Evolutionary conservation across 2,113 vertebrate species (phyloP), one percentile per base, ranked within the genome.

Genomic region (Heloderma charlesbogerti): DNA sequence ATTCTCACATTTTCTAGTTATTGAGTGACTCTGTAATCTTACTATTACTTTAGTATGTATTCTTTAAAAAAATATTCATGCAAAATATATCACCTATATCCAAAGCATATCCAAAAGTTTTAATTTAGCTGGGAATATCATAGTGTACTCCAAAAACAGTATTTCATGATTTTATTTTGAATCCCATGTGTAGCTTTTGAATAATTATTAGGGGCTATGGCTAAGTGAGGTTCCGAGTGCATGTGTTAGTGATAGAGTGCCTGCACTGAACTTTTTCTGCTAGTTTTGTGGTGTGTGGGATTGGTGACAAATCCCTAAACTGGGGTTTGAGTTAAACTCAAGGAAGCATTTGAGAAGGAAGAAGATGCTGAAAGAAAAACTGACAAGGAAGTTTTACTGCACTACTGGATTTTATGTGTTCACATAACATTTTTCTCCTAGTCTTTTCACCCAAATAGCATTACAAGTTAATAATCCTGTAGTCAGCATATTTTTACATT

Each of bases 381-480:
- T n/a, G 54, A 79, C 43, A 51, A 51, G 8, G 4, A 27, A n/a
- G 45, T 37, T 54, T 37, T 22, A 31, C 29, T 80, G 9, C 51
- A 60, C 69, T 15, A n/a, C 57, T n/a, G 29, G 54, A 78, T 78
- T 87, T 51, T 37, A 29, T 66, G 1, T 51, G 72, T 51, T 25
- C 29, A 43, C 15, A 22, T 43, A 51, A 40, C 57, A 66, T 54
- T 51, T 85, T 5, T 13, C 20, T 67, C 90, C 15, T 0, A 1
- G 51, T 9, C 27, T 84, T 88, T 51, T 71, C 34, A 20, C 43
- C 67, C 54, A 88, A 69, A 89, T 37, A 37, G 16, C 20, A 37
- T 89, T 67, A 82, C 25, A 81, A 83, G 25, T 77, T 90, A 84
- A 91, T 94, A 77, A 88, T 91, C 88, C 89, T 94, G 0, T 84